Evolutionary conservation across 2,888 invertebrate genomes (phyloP).

Genomic region (Pyralis farinalis): DNA sequence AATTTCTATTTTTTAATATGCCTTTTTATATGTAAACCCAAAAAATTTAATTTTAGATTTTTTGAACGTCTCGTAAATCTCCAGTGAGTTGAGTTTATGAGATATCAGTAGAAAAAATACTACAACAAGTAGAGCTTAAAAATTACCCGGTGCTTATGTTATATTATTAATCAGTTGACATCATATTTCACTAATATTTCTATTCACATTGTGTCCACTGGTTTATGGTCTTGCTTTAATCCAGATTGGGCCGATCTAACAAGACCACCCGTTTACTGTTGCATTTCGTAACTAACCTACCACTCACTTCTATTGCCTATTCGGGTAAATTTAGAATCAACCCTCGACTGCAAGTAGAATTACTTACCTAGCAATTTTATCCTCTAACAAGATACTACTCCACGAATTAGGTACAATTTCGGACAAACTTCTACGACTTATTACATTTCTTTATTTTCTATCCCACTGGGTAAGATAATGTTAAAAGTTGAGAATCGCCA

Average conservation of each 20-base stretch:
- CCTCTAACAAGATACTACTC: conserved; percentile 26
- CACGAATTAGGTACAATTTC: conserved; percentile 11
- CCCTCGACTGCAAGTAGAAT: conserved; percentile 26
- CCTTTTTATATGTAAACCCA: too few relatives aligned
- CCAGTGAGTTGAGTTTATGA: too few relatives aligned
- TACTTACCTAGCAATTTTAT: conserved; percentile 32
- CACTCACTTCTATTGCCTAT: conserved; percentile 57
- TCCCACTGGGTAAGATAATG: conserved; percentile 1
- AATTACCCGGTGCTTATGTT: too few relatives aligned
- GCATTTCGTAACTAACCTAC: conserved; percentile 34
- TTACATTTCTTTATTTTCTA: conserved; percentile 1
- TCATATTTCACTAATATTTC: too few relatives aligned
- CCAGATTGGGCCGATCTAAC: conserved; percentile 59
- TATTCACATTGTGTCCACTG: conserved; percentile 31
- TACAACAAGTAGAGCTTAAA: too few relatives aligned
- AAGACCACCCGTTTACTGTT: conserved; percentile 54
- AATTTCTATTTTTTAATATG: too few relatives aligned
- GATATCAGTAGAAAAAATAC: too few relatives aligned
- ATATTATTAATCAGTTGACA: too few relatives aligned
- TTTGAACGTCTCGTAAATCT: too few relatives aligned
- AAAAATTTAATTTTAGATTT: too few relatives aligned
- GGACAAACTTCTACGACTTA: conserved; percentile 6
- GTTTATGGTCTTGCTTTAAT: conserved; percentile 39
- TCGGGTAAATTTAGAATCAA: conserved; percentile 61
- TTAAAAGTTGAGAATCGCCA: conserved; percentile 2